Evolutionary conservation across 1,140 invertebrate species (phyloP), one percentile per base, ranked within the genome.

Genomic region (Microvelia longipes): DNA sequence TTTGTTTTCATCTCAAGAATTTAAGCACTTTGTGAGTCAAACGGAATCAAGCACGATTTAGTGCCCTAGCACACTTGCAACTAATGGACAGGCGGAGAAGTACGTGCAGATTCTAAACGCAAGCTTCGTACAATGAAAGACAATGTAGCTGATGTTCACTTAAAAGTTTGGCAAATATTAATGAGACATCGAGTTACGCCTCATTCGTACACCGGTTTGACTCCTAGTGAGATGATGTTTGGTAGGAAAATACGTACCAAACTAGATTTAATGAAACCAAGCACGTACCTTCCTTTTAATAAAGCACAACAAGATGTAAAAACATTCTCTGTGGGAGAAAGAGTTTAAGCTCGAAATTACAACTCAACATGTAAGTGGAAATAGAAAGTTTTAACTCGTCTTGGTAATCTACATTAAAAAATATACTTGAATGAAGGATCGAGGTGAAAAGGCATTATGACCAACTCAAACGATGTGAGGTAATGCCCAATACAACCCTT

Each of bases 1-100:
- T 29, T 72, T 74, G 15, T 80, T 80, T 69, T 77, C 71, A 24
- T 78, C 77, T 14, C 69, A 74, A 24, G 76, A 77, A 64, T 80
- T 80, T 73, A 75, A 68, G 28, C 63, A 15, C 79, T 78, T 72
- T 77, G 74, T 72, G 68, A 66, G 11, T 26, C 70, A 28, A 74
- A 72, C 66, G 74, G 75, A 24, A 77, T 78, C 50, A 25, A 63
- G 13, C 74, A 75, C 73, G 69, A 67, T 70, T 75, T 14, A 74
- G 67, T 27, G 75, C 76, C 0, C 75, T 77, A 0, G 77, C 75
- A 64, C 75, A 78, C 63, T 76, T 76, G 74, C 76, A 0, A 76
- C 77, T 50, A 73, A 73, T 66, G 72, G 72, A 19, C 67, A 68
- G 28, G 69, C 69, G 13, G 72, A 73, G 66, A 15, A 70, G 26